Base-by-base conservation (phyloP, 2,113 vertebrate genomes). In the Solea senegalensis region DNA sequence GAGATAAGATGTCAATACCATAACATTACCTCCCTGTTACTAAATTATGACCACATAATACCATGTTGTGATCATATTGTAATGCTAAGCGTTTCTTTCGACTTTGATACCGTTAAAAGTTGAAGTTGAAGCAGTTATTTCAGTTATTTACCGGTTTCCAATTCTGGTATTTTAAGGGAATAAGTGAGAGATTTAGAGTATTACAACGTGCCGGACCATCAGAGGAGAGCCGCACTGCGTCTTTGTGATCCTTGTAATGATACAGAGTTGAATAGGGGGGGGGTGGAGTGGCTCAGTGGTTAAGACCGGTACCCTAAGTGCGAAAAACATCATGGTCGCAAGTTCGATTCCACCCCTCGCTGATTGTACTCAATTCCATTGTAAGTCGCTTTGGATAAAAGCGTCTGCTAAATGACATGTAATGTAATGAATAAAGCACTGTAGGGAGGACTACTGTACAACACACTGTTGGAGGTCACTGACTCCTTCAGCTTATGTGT, bases 101-200 rank as follows among this genome's bases (percentile, higher is more conserved):
- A 45, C 44, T 45, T 45, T 45, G 44, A 5, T 45, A 3, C 44
- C 3, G 44, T 48, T n/a, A n/a, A n/a, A n/a, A n/a, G n/a, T n/a
- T n/a, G n/a, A n/a, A n/a, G n/a, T 48, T 48, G 2, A 48, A 48
- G 14, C 45, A 48, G 11, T 9, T 13, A 48, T 9, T 48, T 48
- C 1, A 21, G 45, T 12, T 13, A 48, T 45, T 45, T 9, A 13
- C 44, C 3, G 44, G 44, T 9, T 45, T 1, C 14, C 11, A 48
- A 5, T 48, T 9, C 9, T 63, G 13, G 4, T 73, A 56, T 72
- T 66, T 76, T 61, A 51, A 48, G 55, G 28, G 64, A 80, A 65
- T 41, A 81, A 69, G 65, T 34, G 21, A 50, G 54, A 81, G 54
- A 76, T 83, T 82, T 46, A 70, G 74, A 76, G 74, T 86, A 81